Conservation (phyloP, 2,888 invertebrate genomes). For the Artemia sinica region DNA sequence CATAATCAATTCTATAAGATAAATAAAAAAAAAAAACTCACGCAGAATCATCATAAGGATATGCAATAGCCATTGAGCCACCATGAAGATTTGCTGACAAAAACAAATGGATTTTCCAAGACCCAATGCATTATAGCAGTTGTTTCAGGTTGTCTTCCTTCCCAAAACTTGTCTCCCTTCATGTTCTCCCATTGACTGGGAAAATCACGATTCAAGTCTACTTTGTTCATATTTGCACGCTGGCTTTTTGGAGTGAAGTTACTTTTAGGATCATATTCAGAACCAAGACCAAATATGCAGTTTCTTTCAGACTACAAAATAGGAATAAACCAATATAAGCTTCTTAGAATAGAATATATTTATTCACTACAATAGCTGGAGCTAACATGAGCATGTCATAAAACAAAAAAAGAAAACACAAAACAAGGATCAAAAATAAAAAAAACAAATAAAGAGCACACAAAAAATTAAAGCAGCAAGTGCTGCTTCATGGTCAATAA, state of each 20-base stretch:
- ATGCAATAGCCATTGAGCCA: conserved; percentile 93
- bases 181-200: conserved; percentile 61
- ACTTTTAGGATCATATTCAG: neutral
- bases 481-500: too few species aligned
- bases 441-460: too few species aligned
- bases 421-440: too few species aligned
- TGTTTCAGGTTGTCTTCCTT: conserved; percentile 64
- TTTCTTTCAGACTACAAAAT: neutral
- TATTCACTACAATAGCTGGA: too few species aligned
- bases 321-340: too few species aligned
- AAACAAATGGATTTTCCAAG: conserved; percentile 61
- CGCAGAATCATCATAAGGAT: conserved; percentile 80
- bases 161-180: conserved; percentile 27
- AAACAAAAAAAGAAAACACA: too few species aligned
- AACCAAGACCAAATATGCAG: conserved; percentile 7
- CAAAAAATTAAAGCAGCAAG: too few species aligned
- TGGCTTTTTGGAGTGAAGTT: conserved; percentile 17
- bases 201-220: conserved; percentile 79
- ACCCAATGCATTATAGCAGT: conserved; percentile 77
- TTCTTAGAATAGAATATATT: too few species aligned
- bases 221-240: conserved; percentile 55
- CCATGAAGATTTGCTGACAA: conserved; percentile 79
- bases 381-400: too few species aligned
- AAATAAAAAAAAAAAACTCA: conserved; percentile 31
- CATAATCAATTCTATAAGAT: neutral